A percentile compares a stretch with the other conserved stretches of the same genome.
phyloP scores from a whole-genome alignment of 1,140 invertebrate species.

The Papilio xuthus region DNA sequence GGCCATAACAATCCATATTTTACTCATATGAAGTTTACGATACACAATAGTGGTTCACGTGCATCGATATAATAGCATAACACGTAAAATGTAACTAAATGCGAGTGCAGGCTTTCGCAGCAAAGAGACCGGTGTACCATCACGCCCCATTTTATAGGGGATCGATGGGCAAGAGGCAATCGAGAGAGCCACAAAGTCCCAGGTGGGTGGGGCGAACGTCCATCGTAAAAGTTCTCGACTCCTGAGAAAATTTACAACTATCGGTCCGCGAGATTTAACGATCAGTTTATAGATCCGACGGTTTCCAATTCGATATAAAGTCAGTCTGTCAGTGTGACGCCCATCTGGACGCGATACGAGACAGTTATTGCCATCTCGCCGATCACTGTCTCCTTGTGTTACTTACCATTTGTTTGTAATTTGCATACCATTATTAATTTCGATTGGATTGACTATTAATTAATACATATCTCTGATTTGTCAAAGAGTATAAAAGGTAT shows the following conservation, averaged over 20 bases:
- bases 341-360: constrained; percentile 53
- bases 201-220: constrained; percentile 70
- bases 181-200: constrained; percentile 66
- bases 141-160: constrained; percentile 67
- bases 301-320: constrained; percentile 74
- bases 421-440: not conserved
- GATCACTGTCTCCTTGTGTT: constrained; percentile 14
- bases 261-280: constrained; percentile 75
- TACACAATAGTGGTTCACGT: constrained; percentile 27
- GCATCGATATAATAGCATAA: constrained; percentile 19
- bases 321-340: constrained; percentile 65
- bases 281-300: constrained; percentile 75
- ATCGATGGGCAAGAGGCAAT: constrained; percentile 64
- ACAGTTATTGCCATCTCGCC: constrained; percentile 36
- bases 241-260: constrained; percentile 76
- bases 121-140: constrained; percentile 57
- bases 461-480: not conserved
- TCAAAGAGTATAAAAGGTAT: no score
- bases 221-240: constrained; percentile 73
- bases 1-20: constrained; percentile 32
- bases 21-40: constrained; percentile 24
- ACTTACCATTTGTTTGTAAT: not conserved
- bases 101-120: constrained; percentile 35
- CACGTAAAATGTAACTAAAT: constrained; percentile 37
- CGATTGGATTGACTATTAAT: not conserved